Conservation (phyloP, 2,113 vertebrate genomes). For the Ariopsis seemanni region DNA sequence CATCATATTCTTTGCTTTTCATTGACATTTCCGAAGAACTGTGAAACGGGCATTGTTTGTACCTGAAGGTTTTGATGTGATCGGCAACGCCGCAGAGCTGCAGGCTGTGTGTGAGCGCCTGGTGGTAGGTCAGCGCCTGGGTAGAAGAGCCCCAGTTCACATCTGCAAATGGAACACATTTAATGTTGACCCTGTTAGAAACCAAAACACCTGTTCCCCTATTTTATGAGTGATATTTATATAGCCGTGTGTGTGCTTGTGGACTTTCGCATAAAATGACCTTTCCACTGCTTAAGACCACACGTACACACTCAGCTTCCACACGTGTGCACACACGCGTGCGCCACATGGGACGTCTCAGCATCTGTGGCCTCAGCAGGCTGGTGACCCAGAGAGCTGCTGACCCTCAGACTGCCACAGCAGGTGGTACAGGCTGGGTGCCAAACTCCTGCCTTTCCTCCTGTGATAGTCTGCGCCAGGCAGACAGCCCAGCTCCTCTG, state of each 20-base stretch:
- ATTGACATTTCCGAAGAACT: no score
- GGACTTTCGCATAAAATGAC: slow-evolving; percentile 1
- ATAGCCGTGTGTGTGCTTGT: slow-evolving; percentile 19
- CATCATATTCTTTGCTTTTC: background rate
- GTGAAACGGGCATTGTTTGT: slow-evolving; percentile 1
- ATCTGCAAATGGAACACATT: slow-evolving; percentile 74
- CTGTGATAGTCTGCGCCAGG: background rate
- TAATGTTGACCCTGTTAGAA: background rate
- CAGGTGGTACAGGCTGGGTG: background rate
- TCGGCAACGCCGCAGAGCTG: slow-evolving; percentile 94
- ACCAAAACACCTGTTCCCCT: background rate
- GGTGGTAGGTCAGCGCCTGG: slow-evolving; percentile 95
- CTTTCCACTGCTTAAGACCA: slow-evolving; percentile 8
- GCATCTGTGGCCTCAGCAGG: slow-evolving; percentile 44
- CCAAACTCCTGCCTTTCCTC: slow-evolving; percentile 8
- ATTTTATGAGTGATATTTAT: background rate
- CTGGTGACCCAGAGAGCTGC: slow-evolving; percentile 19
- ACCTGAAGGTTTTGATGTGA: slow-evolving; percentile 98
- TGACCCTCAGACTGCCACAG: slow-evolving; percentile 24
- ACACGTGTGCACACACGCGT: slow-evolving; percentile 3
- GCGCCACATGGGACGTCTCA: slow-evolving; percentile 23
- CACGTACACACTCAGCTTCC: background rate
- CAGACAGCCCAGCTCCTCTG: slow-evolving; percentile 2
- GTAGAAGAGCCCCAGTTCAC: slow-evolving; percentile 99
- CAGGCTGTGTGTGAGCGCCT: slow-evolving; percentile 90